Percentiles rank a stretch among this genome's conserved stretches.
Evolutionary conservation across 2,888 invertebrate genomes (phyloP).

Genomic region (Exocentrus adspersus): DNA sequence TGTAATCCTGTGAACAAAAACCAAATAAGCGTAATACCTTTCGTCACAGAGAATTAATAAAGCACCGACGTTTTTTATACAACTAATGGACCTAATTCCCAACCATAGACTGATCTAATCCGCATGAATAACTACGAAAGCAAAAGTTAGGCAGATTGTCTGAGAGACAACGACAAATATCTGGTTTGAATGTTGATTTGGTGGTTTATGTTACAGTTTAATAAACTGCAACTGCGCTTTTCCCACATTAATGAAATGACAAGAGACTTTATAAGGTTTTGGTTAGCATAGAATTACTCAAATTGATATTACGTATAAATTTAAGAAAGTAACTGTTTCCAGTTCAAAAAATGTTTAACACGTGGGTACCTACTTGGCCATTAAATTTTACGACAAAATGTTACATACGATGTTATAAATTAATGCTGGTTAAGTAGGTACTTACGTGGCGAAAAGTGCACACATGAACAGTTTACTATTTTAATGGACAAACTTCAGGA

Average conservation of each 20-base stretch:
- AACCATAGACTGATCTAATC: conserved; percentile 1
- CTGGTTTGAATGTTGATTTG: neutral
- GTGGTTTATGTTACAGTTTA: neutral
- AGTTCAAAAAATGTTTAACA: too few relatives aligned
- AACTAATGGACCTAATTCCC: conserved; percentile 10
- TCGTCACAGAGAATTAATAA: conserved; percentile 10
- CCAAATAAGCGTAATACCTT: conserved; percentile 7
- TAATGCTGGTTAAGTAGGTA: too few relatives aligned
- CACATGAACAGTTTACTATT: too few relatives aligned
- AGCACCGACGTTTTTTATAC: neutral
- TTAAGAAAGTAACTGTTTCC: too few relatives aligned
- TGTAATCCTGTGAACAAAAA: conserved; percentile 13
- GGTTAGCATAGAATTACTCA: too few relatives aligned
- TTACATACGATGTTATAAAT: too few relatives aligned
- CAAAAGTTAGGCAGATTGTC: conserved; percentile 2
- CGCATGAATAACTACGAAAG: conserved; percentile 14
- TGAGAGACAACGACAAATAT: neutral
- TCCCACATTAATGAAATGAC: neutral
- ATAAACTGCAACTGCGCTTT: neutral
- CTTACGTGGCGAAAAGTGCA: too few relatives aligned
- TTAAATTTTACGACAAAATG: too few relatives aligned
- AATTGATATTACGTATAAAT: too few relatives aligned
- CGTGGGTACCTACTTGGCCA: too few relatives aligned
- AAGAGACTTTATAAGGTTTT: too few relatives aligned
- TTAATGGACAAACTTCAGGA: too few relatives aligned